Percentiles rank a stretch among this genome's conserved stretches.
Conservation (phyloP, 2,888 invertebrate genomes). For the Idaea aversata region DNA sequence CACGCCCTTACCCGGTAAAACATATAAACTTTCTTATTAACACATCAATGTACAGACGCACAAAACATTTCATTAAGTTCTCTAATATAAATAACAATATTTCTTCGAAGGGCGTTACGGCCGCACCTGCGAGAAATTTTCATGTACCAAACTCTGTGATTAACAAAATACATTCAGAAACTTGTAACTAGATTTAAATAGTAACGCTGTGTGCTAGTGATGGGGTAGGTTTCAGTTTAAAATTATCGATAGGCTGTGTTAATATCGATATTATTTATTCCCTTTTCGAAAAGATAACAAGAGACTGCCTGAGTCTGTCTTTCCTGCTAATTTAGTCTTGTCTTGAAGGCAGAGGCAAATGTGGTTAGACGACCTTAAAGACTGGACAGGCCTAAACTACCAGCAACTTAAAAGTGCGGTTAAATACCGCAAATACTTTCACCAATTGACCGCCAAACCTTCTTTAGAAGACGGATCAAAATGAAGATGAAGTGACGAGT, state of each 20-base stretch:
- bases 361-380: no score
- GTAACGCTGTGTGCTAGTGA: slow-evolving; percentile 56
- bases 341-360: no score
- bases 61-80: slow-evolving; percentile 1
- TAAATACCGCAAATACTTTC: no score
- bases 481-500: no score
- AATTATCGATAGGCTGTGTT: neutral
- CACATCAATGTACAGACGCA: neutral
- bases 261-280: slow-evolving; percentile 4
- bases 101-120: slow-evolving; percentile 45
- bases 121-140: slow-evolving; percentile 72
- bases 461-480: no score
- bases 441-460: no score
- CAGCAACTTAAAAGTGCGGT: no score
- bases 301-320: no score
- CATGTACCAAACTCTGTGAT: slow-evolving; percentile 72
- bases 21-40: neutral
- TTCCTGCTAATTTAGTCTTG: no score
- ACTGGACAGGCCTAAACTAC: no score
- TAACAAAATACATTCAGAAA: slow-evolving; percentile 78
- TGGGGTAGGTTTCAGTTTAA: slow-evolving; percentile 22
- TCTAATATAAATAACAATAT: slow-evolving; percentile 49
- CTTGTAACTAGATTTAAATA: slow-evolving; percentile 80
- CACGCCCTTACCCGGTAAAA: neutral
- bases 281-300: neutral